Base-by-base conservation (phyloP, 1,140 invertebrate genomes). In the Tenebrio molitor region DNA sequence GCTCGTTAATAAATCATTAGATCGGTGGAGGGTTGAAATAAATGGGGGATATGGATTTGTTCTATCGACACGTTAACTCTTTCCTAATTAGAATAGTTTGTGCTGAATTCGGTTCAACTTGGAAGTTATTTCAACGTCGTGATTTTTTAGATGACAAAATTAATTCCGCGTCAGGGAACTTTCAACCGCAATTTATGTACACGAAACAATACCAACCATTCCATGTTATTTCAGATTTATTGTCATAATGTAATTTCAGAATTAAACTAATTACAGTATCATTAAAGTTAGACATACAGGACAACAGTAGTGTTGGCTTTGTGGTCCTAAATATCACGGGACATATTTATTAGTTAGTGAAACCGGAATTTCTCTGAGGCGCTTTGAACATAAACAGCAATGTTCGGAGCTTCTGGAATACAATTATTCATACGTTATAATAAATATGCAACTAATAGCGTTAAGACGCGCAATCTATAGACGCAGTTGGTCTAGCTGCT, bases 1-100 rank as follows among this genome's bases (percentile, higher is more conserved):
- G 67, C 23, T 65, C 44, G 71, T 68, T 72, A 71, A 77, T 77
- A 75, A 77, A 77, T 77, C 72, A 76, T 62, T 58, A 46, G 34
- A 72, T 58, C 44, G 69, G 10, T 53, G 50, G 25, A 53, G 70
- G 70, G 63, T 65, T 39, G 36, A 39, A 39, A 39, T n/a, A 39
- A 39, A 39, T 39, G 36, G 12, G 46, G 46, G 46, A 53, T 53
- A 21, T 53, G 19, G 39, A 39, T 34, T 41, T 65, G 36, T 46
- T 39, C 36, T 6, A 66, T 66, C 34, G 34, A 42, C 25, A 41
- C 34, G 42, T 66, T 42, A 46, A 66, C 39, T 46, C 42, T 6
- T 19, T 44, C 42, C 25, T 66, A 66, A 66, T 66, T 66, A 42
- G 12, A 66, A 66, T 66, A 66, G 64, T 66, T 58, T 58, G 21